Percentiles rank a stretch among this genome's conserved stretches.
Evolutionary conservation across 2,113 vertebrate genomes (phyloP).

Genomic region (Odontesthes bonariensis): DNA sequence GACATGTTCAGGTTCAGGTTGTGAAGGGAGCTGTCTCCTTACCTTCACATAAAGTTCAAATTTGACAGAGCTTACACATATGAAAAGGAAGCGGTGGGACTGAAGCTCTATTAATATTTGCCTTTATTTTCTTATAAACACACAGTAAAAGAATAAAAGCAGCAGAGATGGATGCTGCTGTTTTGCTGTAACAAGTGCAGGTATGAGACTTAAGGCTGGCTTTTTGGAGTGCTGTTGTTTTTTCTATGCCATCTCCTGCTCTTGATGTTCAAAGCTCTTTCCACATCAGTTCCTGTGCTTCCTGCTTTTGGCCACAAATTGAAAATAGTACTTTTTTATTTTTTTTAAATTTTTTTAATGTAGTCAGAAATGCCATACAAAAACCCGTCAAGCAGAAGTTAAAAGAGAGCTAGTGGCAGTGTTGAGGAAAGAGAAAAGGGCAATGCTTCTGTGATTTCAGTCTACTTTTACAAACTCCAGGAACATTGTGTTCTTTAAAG

Average conservation of each 20-base stretch:
- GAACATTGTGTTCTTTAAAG: not conserved
- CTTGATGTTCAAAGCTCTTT: no score
- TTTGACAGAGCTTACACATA: not conserved
- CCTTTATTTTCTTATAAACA: no score
- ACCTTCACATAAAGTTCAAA: not conserved
- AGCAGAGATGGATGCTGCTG: not conserved
- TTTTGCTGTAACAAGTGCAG: not conserved
- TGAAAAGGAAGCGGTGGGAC: not conserved
- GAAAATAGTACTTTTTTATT: not conserved
- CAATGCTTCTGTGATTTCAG: not conserved
- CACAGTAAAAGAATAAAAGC: not conserved
- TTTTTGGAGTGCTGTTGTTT: not conserved
- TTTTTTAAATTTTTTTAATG: no score
- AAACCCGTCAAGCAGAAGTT: not conserved
- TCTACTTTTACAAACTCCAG: not conserved
- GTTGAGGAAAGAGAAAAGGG: not conserved
- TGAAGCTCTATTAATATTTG: no score
- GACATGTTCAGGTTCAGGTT: not conserved
- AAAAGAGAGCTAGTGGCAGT: not conserved
- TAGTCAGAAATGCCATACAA: conserved; percentile 8
- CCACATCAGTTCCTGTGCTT: not conserved
- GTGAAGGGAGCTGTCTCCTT: not conserved
- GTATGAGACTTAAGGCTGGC: not conserved
- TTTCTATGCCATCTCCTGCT: no score
- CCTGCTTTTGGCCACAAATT: not conserved